Base-by-base conservation (phyloP, 2,797 vertebrate genomes). In the Acropternis orthonyx region DNA sequence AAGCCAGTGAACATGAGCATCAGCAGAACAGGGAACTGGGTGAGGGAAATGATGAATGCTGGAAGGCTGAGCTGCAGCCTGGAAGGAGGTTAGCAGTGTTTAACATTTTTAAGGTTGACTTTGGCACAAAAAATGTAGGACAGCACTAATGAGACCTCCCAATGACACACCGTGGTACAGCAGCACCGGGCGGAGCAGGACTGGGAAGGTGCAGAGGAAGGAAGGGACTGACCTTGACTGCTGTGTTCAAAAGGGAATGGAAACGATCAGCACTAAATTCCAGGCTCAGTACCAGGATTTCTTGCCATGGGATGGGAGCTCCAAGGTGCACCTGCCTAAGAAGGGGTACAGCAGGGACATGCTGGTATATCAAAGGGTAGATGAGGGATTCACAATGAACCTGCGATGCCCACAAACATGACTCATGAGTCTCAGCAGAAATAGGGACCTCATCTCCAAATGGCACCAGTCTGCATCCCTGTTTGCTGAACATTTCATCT, bases 31-130 rank as follows among this genome's bases (percentile, higher is more conserved):
- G 73, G 67, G 76, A 91, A 69, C 12, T 12, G 74, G 71, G 77
- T 14, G 28, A 52, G 52, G 39, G 37, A 19, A 62, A 22, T 7
- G 59, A 39, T 3, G 63, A 39, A 39, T 2, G 17, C 3, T 19
- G 54, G 39, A 86, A 82, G 46, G 76, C 85, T 83, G 92, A 58
- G 93, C 34, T 56, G 73, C 75, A 87, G 85, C 61, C 82, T 23
- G 56, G 85, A 90, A 95, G 88, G 73, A 93, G 93, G 92, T 95
- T 90, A 97, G 54, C 69, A 72, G 93, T 81, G 89, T 88, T 89
- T 65, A 93, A 82, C 27, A 49, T 85, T 77, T 89, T 85, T 89
- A 87, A 92, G 49, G 82, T 68, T 95, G 75, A 88, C 63, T 93
- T 69, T 12, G 28, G 74, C 71, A 91, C 14, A 65, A 39, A 69